Evolutionary conservation across 2,797 vertebrate species (phyloP).

Genomic region (Sebastes oblongus): DNA sequence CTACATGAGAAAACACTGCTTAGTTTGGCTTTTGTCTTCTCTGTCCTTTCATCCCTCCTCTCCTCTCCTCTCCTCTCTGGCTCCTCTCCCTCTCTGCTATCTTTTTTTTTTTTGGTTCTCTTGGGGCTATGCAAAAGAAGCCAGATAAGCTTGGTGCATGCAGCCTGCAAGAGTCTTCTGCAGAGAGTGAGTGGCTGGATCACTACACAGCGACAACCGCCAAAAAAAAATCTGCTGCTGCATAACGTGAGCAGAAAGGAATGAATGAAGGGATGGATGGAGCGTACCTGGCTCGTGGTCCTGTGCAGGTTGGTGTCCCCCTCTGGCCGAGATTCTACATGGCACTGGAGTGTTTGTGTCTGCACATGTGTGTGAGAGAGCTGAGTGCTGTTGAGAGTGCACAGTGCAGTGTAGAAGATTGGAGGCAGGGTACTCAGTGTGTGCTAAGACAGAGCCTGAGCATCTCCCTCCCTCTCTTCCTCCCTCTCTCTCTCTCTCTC

Average conservation of each 20-base stretch:
- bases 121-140: constrained; percentile 68
- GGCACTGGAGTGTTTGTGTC: constrained; percentile 55
- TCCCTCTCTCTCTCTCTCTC: constrained; percentile 15
- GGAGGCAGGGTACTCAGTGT: constrained; percentile 63
- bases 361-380: constrained; percentile 36
- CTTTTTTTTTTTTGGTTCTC: constrained; percentile 43
- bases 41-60: not conserved
- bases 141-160: constrained; percentile 75
- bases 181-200: constrained; percentile 57
- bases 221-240: constrained; percentile 28
- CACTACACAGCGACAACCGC: constrained; percentile 32
- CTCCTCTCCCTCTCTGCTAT: constrained; percentile 34
- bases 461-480: constrained; percentile 36
- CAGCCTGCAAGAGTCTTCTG: constrained; percentile 62
- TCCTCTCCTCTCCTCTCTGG: not conserved
- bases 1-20: constrained; percentile 36
- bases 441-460: constrained; percentile 66
- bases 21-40: constrained; percentile 21
- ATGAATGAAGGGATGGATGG: constrained; percentile 6
- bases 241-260: constrained; percentile 35
- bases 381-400: constrained; percentile 58
- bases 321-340: constrained; percentile 68
- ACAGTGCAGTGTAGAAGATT: constrained; percentile 67
- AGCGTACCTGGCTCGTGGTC: constrained; percentile 74
- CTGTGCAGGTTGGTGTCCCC: constrained; percentile 62